Evolutionary conservation across 2,113 vertebrate genomes (phyloP), one percentile per base, ranked within the genome.

Genomic region (Heterotilapia buettikoferi): DNA sequence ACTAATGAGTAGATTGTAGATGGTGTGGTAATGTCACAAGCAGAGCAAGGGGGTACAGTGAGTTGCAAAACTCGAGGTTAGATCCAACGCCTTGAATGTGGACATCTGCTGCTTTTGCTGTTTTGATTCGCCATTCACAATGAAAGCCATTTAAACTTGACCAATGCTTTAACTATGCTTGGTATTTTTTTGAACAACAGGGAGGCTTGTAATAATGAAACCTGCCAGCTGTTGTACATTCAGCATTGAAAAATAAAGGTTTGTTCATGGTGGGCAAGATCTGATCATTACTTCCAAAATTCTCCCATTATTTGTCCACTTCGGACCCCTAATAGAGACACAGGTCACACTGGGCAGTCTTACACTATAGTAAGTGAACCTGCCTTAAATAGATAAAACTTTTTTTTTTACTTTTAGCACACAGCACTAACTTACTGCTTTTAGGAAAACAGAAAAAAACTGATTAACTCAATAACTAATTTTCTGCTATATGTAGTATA

Each of bases 251-350:
- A 78, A 89, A 81, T 76, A 90, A 86, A 87, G 66, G 66, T 18
- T 52, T 80, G 16, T 63, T 94, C 21, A 7, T 26, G 53, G 45
- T 33, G 36, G 86, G 89, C 43, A 11, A 90, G 56, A 87, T 61
- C 47, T 56, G 71, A 43, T 92, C 83, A 90, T 95, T 93, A 92
- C 88, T 88, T 80, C 56, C 19, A 16, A 93, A 93, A 86, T 59
- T 56, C 50, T 45, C 52, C 84, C 18, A 81, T 87, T 85, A 86
- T 89, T 86, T 90, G 85, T 78, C 86, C 85, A 84, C 81, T 85
- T 26, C 5, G 82, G 59, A 85, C 71, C 36, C 36, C 80, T 82
- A 71, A 86, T 84, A 80, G 84, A 89, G 85, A 90, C 78, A 80
- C 9, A 79, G 73, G 85, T 82, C 80, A 79, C 80, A 73, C 80